Base-by-base conservation (phyloP, 2,113 vertebrate genomes). In the Jacana jacana region DNA sequence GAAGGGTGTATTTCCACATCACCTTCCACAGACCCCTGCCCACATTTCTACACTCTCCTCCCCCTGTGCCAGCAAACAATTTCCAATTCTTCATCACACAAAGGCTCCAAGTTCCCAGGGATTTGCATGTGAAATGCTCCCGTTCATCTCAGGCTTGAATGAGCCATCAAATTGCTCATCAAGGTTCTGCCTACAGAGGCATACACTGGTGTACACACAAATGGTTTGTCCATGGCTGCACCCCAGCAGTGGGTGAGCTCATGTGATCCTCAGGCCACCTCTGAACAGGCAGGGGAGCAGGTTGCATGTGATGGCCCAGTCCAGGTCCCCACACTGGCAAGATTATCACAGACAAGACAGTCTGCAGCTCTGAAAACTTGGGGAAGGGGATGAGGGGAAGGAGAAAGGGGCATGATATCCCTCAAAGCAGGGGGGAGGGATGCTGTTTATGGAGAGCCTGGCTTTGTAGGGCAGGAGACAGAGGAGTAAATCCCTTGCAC, bases 61-160 rank as follows among this genome's bases (percentile, higher is more conserved):
- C 46, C 40, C 13, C 23, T 4, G 16, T 44, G 68, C 70, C 73
- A 69, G 58, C 48, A 30, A 81, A 75, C 30, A 8, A 22, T 88
- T 95, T 72, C n/a, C 66, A 85, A 69, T 76, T 87, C 92, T 88
- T 46, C 33, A 1, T 2, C 0, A 13, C 35, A 88, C 82, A 96
- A 94, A 89, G 61, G 52, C 42, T 52, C 66, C 71, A 9, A 20
- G 19, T 88, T 96, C 77, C 84, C 61, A 49, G 76, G 89, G 94
- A 95, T 97, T 96, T 95, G 85, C 95, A 65, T 95, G 91, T 10
- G 39, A 87, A 91, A 93, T 58, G 75, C 13, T 91, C 28, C 42
- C 0, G 60, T 72, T 93, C 81, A 27, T 73, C 78, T 79, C 91
- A 22, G 86, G 82, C 92, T 82, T 77, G 72, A 84, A 51, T 7